These are phyloP conservation scores for Clarias gariepinus DNA, from an alignment of 2,113 vertebrate species.

Conservation along the genomic window DNA sequence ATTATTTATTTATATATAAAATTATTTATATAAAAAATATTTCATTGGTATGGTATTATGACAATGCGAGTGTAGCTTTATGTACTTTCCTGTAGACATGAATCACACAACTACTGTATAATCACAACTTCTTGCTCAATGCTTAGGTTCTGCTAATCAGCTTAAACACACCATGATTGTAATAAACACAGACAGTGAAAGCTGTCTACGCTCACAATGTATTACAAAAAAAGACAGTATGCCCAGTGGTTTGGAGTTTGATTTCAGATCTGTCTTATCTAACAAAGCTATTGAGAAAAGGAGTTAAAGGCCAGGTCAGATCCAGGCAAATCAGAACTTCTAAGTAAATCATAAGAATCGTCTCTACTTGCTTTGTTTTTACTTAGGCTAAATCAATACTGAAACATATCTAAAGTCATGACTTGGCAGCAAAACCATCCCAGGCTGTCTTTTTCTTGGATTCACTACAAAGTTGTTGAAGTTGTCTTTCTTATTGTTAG, in stretches of 20 bases:
- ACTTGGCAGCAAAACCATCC: neutral
- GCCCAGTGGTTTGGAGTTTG: neutral
- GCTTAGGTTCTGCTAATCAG: neutral
- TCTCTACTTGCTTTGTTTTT: neutral
- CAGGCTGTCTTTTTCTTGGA: neutral
- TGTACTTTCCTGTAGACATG: neutral
- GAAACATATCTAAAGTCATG: conserved; percentile 9
- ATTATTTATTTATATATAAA: no score
- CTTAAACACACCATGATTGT: no score
- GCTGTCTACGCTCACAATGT: no score
- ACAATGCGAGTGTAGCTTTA: neutral
- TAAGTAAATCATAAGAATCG: neutral
- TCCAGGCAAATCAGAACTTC: neutral
- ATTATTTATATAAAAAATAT: no score
- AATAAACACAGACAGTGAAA: no score
- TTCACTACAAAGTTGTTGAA: neutral
- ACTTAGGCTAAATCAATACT: conserved; percentile 10
- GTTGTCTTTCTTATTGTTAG: neutral
- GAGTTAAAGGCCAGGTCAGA: neutral
- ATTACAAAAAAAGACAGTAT: neutral
- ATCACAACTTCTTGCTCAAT: neutral
- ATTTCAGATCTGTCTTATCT: conserved; percentile 5
- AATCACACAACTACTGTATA: neutral
- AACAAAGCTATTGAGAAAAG: neutral
- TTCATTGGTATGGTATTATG: neutral